Evolutionary conservation across 2,113 vertebrate species (phyloP).

Genomic region (Microtus richardsoni): DNA sequence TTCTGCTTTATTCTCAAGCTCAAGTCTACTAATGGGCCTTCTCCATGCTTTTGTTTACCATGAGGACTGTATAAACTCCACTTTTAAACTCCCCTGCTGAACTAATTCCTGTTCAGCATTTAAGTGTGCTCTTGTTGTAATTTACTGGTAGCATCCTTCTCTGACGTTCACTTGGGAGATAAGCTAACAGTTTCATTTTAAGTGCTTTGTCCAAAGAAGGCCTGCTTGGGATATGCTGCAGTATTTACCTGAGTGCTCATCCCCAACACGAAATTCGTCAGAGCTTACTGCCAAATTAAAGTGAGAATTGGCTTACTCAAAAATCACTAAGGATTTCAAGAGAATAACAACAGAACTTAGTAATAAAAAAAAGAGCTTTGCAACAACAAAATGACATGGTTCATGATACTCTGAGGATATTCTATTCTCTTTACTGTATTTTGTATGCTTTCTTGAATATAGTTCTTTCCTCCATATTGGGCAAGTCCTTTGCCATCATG

Average conservation of each 20-base stretch:
- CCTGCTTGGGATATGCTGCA: background rate
- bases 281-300: background rate
- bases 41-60: background rate
- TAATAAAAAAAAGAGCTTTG: background rate
- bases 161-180: background rate
- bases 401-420: no score
- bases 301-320: background rate
- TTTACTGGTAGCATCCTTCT: background rate
- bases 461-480: background rate
- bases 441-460: background rate
- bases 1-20: conserved; percentile 32
- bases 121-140: background rate
- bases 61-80: background rate
- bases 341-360: background rate
- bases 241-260: background rate
- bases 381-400: background rate
- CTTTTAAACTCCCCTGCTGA: background rate
- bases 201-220: no score
- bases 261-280: background rate
- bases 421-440: background rate
- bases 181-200: background rate
- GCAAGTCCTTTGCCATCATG: background rate
- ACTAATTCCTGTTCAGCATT: background rate
- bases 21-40: background rate
- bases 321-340: conserved; percentile 3